These are phyloP conservation scores for Dolichopus griseipennis DNA, from an alignment of 2,888 invertebrate species.

Conservation along the genomic window DNA sequence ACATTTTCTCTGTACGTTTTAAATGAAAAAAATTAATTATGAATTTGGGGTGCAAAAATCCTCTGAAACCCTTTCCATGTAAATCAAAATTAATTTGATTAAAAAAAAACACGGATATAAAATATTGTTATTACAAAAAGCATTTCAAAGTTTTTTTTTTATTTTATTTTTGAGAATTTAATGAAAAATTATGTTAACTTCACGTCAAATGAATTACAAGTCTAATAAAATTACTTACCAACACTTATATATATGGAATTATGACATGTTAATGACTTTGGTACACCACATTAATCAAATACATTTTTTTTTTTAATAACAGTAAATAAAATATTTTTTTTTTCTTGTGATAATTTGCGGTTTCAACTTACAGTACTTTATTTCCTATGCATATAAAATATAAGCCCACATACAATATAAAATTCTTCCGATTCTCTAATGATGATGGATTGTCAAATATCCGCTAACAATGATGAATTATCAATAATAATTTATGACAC, in stretches of 20 bases:
- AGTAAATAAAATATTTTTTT: background rate
- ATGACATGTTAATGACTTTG: background rate
- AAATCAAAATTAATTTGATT: too few relatives aligned
- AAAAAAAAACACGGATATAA: too few relatives aligned
- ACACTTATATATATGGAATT: background rate
- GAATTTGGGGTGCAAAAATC: too few relatives aligned
- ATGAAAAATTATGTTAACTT: too few relatives aligned
- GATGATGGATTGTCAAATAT: background rate
- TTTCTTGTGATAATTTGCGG: background rate
- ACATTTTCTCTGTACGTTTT: too few relatives aligned
- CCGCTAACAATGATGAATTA: background rate
- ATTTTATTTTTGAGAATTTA: too few relatives aligned
- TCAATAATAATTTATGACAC: background rate
- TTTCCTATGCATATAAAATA: background rate
- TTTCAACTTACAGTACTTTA: background rate
- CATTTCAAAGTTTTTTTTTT: too few relatives aligned
- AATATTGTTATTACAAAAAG: too few relatives aligned
- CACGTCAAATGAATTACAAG: too few relatives aligned
- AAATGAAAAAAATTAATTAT: too few relatives aligned
- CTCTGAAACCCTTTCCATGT: too few relatives aligned
- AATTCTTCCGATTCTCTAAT: background rate
- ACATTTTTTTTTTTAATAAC: background rate
- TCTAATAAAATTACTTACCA: too few relatives aligned
- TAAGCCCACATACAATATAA: background rate
- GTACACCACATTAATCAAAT: constrained; percentile 3